Base-by-base conservation (phyloP, 2,113 vertebrate genomes). In the Apistogramma diplotaenia region DNA sequence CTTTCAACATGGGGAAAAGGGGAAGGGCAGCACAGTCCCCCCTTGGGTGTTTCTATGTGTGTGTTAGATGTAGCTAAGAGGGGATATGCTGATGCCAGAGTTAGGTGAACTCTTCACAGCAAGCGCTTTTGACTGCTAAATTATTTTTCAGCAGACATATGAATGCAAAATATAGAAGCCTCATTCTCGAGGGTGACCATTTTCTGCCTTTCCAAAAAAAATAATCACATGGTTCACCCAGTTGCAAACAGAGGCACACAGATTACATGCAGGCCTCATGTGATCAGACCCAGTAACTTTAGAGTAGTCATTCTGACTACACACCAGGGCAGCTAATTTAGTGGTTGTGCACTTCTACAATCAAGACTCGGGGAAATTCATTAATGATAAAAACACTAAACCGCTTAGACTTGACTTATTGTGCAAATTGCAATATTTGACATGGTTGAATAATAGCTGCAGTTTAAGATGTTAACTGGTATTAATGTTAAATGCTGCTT, bases 211-310 rank as follows among this genome's bases (percentile, higher is more conserved):
- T 37, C 37, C 74, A 82, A 60, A 76, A 78, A 82, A 60, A 76
- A 78, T 70, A 81, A 87, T 91, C 90, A 85, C 78, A 89, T 77
- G 84, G 85, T 82, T 89, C 87, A 87, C 12, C 70, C 77, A 57
- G 59, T 76, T 60, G 67, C 2, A 8, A 83, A 83, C 82, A 85
- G 58, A 85, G 70, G 73, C 74, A 8, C 54, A 46, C 27, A 72
- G 51, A 72, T 70, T 43, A 78, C 43, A 15, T 25, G 40, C 29
- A 58, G 61, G 4, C 74, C 18, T 87, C 88, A 82, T 76, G 80
- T 84, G 84, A 89, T 75, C 78, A 74, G 51, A 85, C n/a, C 6
- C 75, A 73, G 37, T 57, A 65, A 72, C 60, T 3, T 79, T 49
- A 67, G 49, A 59, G 62, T 23, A 51, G 29, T 43, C 65, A 21